Percentiles rank a stretch among this genome's conserved stretches.
phyloP scores from a whole-genome alignment of 2,888 invertebrate genomes.

The Troides aeacus region DNA sequence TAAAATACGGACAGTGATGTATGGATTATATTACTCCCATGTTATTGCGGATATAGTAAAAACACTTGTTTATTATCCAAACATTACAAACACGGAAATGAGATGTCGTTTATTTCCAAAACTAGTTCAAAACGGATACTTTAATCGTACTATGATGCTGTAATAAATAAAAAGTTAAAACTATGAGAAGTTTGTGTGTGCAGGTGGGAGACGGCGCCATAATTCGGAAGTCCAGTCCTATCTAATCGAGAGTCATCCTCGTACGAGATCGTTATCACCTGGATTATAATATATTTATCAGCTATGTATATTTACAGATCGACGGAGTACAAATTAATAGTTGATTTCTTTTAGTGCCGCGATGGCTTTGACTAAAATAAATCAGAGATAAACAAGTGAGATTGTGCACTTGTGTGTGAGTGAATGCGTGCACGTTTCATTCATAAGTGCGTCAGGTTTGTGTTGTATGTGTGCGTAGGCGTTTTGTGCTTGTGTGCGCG shows the following conservation, averaged over 20 bases:
- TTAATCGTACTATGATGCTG: neutral
- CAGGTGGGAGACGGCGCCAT: constrained; percentile 5
- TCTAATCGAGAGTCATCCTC: constrained; percentile 42
- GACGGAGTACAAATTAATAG: constrained; percentile 72
- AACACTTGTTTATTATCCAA: no score
- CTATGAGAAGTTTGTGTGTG: neutral
- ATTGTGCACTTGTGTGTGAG: constrained; percentile 52
- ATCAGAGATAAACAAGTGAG: constrained; percentile 76
- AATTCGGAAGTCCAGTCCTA: constrained; percentile 20
- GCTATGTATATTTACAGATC: constrained; percentile 58
- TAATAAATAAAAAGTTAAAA: neutral
- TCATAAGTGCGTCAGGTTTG: constrained; percentile 72
- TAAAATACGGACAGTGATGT: no score
- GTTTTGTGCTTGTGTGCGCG: constrained; percentile 44
- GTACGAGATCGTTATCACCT: constrained; percentile 58
- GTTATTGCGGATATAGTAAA: no score
- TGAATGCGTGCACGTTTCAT: constrained; percentile 54
- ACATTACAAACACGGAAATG: no score
- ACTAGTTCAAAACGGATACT: neutral
- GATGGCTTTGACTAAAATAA: constrained; percentile 74
- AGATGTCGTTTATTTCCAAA: no score
- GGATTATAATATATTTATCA: constrained; percentile 72
- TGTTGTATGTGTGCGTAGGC: constrained; percentile 41
- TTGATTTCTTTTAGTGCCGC: constrained; percentile 65
- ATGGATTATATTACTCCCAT: no score